Conservation (phyloP, 92 coral and sea anemone genomes). For the Porites lobata region DNA sequence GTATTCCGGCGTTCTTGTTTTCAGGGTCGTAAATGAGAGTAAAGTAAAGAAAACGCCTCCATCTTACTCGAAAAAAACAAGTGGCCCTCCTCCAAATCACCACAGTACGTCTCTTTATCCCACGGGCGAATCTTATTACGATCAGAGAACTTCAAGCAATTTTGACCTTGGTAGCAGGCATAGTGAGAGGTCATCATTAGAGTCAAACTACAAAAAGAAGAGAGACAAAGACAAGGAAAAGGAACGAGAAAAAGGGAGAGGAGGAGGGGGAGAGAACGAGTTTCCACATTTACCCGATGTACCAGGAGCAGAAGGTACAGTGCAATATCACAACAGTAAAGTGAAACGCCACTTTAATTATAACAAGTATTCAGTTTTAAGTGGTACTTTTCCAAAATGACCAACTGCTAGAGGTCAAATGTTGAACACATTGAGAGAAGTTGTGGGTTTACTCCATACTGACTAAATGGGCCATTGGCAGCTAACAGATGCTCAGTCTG, state of each 20-base stretch:
- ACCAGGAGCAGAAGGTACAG: slow-evolving; percentile 89
- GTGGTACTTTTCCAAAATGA: no score
- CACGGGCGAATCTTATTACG: slow-evolving; percentile 81
- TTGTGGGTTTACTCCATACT: no score
- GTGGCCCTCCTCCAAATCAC: slow-evolving; percentile 85
- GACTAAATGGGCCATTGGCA: no score
- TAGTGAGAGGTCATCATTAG: slow-evolving; percentile 87
- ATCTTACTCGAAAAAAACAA: slow-evolving; percentile 73
- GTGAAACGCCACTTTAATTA: no score
- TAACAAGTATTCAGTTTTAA: neutral
- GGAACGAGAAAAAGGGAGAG: slow-evolving; percentile 74
- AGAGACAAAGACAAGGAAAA: slow-evolving; percentile 88
- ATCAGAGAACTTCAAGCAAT: slow-evolving; percentile 88
- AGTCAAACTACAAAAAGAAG: slow-evolving; percentile 87
- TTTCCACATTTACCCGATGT: slow-evolving; percentile 94
- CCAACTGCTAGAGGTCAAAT: no score
- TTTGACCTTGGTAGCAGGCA: slow-evolving; percentile 83
- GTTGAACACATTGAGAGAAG: no score
- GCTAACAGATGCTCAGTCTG: no score
- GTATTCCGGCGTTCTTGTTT: neutral
- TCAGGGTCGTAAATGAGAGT: slow-evolving; percentile 80
- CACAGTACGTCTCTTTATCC: slow-evolving; percentile 77
- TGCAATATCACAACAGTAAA: neutral
- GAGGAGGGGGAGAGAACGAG: slow-evolving; percentile 88
- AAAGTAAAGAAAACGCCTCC: slow-evolving; percentile 88